These are phyloP conservation scores for Otolemur garnettii DNA, from an alignment of 2,113 vertebrate species.

Conservation along the genomic window DNA sequence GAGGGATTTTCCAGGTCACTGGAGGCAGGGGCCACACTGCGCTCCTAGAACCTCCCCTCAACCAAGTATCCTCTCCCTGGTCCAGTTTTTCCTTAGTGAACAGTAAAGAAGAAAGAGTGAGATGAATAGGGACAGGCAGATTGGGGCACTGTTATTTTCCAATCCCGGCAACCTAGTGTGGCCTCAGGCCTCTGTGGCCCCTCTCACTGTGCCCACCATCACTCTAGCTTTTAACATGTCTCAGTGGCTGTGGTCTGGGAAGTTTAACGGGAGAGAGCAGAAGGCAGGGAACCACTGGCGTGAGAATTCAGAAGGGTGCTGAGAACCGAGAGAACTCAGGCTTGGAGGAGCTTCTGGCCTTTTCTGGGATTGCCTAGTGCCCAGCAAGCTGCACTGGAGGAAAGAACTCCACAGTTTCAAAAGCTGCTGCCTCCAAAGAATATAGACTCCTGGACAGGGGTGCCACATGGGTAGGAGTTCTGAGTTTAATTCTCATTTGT, in stretches of 20 bases:
- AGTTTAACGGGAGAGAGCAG: neutral
- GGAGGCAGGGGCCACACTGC: too few species aligned
- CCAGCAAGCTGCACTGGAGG: neutral
- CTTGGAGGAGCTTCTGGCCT: neutral
- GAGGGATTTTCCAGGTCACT: too few species aligned
- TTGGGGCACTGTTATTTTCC: neutral
- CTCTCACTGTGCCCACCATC: neutral
- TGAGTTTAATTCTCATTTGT: neutral
- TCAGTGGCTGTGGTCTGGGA: neutral
- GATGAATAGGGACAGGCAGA: too few species aligned
- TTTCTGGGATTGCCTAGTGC: neutral
- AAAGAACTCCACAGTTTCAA: neutral
- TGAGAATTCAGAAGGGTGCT: neutral
- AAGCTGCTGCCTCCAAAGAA: neutral
- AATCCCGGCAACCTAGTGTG: neutral
- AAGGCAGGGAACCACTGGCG: too few species aligned
- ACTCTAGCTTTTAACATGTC: neutral
- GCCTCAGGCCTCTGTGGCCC: neutral
- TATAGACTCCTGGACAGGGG: fast-evolving
- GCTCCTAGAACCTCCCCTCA: neutral
- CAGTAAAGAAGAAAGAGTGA: neutral
- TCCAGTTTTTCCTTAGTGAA: neutral
- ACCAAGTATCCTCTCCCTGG: neutral
- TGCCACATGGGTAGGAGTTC: neutral
- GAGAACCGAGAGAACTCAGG: neutral